Base-by-base conservation (phyloP, 2,888 invertebrate species). In the Parapristionchus giblindavisi region DNA sequence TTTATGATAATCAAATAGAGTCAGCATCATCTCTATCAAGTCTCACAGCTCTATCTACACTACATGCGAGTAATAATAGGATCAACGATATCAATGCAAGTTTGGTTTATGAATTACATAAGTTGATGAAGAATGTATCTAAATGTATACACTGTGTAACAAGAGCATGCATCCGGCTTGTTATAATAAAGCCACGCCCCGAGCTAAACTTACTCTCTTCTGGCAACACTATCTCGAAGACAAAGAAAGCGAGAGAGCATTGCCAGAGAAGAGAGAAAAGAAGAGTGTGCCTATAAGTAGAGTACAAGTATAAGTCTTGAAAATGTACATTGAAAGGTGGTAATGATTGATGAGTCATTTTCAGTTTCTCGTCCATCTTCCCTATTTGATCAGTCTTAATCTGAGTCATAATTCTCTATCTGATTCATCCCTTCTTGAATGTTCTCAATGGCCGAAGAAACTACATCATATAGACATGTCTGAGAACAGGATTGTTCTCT, bases 1-100 rank as follows among this genome's bases (percentile, higher is more conserved):
- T 85, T 6, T 85, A 83, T 65, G 85, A 85, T 24, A 84, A 84
- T 75, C 71, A 77, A 43, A 85, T 85, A 14, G 80, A 83, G 63
- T 77, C 81, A 52, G 83, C 78, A 8, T 40, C 32, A 5, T 77
- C 75, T 24, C 36, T 85, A 0, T 51, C 76, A 8, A 60, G 60
- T 1, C 76, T 85, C 11, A 77, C 70, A 0, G 40, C 63, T 6
- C 76, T 85, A 11, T 82, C 85, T 32, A 68, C 77, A 38, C 77
- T 85, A 27, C 80, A 81, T 70, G 34, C 84, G 43, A 63, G 76
- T 54, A 77, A 78, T 43, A 83, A 83, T 66, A 29, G 71, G n/a
- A 51, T 83, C 2, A 38, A 58, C 27, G 72, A 74, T 34, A 60
- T 83, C 11, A 40, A 58, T 29, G 81, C 83, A 38, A 58, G 75